Conservation (phyloP, 1,140 invertebrate species). For the Drosophila nikananu region DNA sequence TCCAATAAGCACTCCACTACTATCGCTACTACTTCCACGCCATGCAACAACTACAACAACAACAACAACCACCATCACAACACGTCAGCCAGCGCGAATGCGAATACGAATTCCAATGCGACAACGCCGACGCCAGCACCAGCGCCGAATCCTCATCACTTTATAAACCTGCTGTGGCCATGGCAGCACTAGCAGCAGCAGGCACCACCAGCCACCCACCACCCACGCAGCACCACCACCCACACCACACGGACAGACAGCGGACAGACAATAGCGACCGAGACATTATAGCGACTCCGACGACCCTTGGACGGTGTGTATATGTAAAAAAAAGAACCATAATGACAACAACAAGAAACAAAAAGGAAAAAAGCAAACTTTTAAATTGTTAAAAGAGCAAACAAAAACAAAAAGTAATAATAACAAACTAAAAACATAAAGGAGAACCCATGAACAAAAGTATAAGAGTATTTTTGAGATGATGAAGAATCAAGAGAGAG, state of each 20-base stretch:
- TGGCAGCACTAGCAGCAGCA: slow-evolving; percentile 73
- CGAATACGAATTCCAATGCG: slow-evolving; percentile 22
- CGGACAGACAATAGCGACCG: slow-evolving; percentile 41
- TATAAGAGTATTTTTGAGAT: slow-evolving; percentile 81
- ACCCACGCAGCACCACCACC: slow-evolving; percentile 49
- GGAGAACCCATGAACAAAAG: slow-evolving; percentile 61
- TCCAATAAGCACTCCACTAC: slow-evolving; percentile 82
- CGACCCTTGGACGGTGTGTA: slow-evolving; percentile 71
- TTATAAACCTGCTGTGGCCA: slow-evolving; percentile 84
- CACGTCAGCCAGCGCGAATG: slow-evolving; percentile 56
- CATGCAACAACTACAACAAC: slow-evolving; percentile 83
- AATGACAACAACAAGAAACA: slow-evolving; percentile 44
- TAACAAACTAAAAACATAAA: slow-evolving; percentile 36
- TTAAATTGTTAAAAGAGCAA: slow-evolving; percentile 78
- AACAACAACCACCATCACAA: slow-evolving; percentile 68
- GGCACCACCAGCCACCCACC: slow-evolving; percentile 31
- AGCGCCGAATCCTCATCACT: slow-evolving; percentile 81
- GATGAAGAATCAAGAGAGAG: slow-evolving; percentile 66
- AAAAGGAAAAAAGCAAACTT: slow-evolving; percentile 63
- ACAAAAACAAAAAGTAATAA: slow-evolving; percentile 45
- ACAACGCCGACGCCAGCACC: slow-evolving; percentile 59
- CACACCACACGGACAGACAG: slow-evolving; percentile 40
- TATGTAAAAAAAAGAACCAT: slow-evolving; percentile 73
- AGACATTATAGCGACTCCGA: slow-evolving; percentile 25
- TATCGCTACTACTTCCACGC: slow-evolving; percentile 74